Base-by-base conservation (phyloP, 2,797 vertebrate species). In the Pristis pectinata region DNA sequence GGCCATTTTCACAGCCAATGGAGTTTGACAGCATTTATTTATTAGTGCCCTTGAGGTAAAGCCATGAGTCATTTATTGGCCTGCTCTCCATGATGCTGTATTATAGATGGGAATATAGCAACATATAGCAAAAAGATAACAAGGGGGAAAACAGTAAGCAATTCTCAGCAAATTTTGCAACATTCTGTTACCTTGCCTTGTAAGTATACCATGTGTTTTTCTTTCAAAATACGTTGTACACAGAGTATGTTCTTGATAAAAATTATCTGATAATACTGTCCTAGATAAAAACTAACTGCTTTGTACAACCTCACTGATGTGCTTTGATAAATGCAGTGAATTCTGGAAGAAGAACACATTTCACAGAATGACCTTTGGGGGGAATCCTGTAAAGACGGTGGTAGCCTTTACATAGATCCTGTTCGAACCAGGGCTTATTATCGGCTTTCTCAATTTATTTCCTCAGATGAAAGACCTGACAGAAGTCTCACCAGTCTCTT, bases 391-490 rank as follows among this genome's bases (percentile, higher is more conserved):
- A 94, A 94, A 3, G 67, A 30, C 22, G 70, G 70, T 76, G 92
- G 30, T 56, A 70, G 92, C 92, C 92, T 76, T 70, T 53, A 76
- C 92, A 95, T 95, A 97, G 95, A 97, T 97, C 96, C 96, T 96
- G 96, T 97, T 96, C 97, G 97, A 97, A 97, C 96, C 96, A 96
- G 96, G 95, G 95, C 96, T 96, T 97, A 96, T 95, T 95, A 96
- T 97, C 96, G 96, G 96, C 95, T 97, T 97, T 96, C 96, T 97
- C 97, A 97, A 98, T 97, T 97, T 97, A 97, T 97, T 98, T 97
- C 96, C 94, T 95, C 96, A 97, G 97, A 97, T 97, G 97, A 97
- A 96, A 97, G 96, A 95, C 95, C 97, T 97, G 97, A 96, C 95
- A 97, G 96, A 97, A 91, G 96, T 96, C 96, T 96, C 96, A 85